phyloP scores from a whole-genome alignment of 2,888 invertebrate species.

The Helleia helle region DNA sequence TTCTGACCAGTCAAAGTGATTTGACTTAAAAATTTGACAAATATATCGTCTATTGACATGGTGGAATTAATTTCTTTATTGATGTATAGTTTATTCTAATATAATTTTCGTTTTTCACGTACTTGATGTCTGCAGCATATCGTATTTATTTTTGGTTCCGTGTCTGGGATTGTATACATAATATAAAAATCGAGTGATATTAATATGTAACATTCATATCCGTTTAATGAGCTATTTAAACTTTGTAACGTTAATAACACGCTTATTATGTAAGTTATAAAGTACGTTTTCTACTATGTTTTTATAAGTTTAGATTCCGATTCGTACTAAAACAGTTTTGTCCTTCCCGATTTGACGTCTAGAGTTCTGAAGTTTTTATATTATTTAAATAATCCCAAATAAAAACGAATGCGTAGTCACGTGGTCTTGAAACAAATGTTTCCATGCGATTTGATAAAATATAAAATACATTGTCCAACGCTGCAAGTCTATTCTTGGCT shows the following conservation, averaged over 20 bases:
- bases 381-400: slow-evolving; percentile 2
- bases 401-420: not conserved
- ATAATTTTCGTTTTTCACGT: slow-evolving; percentile 7
- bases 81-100: slow-evolving; percentile 1
- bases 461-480: no score
- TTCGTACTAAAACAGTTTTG: no score
- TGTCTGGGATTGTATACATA: slow-evolving; percentile 4
- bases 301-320: no score
- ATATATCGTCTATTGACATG: no score
- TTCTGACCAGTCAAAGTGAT: no score
- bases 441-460: not conserved
- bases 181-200: slow-evolving; percentile 2
- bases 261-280: no score
- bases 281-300: no score
- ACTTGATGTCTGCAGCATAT: not conserved
- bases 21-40: not conserved
- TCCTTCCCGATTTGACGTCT: no score
- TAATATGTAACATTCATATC: no score
- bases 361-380: not conserved
- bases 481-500: no score
- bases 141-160: not conserved
- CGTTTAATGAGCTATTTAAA: no score
- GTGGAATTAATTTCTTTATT: not conserved
- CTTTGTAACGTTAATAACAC: no score
- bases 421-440: not conserved